Percentiles rank a stretch among this genome's conserved stretches.
Evolutionary conservation across 23 tunicate species (phyloP).

Genomic region (Styela clava): DNA sequence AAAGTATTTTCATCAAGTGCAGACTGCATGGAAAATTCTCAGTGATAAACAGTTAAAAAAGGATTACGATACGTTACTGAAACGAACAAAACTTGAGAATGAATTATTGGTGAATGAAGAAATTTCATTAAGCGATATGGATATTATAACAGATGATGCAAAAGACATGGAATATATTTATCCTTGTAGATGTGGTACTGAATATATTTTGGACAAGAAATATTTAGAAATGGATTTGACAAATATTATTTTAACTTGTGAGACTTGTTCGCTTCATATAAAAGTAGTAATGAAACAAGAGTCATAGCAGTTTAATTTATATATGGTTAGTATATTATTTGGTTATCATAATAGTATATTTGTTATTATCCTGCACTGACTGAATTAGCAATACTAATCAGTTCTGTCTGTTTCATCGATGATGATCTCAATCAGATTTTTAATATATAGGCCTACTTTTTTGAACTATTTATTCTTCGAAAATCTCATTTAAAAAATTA

Average conservation of each 20-base stretch:
- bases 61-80: background rate
- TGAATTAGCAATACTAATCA: too few species aligned
- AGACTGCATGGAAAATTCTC: conserved; percentile 27
- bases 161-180: background rate
- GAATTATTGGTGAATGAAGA: conserved; percentile 11
- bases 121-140: conserved; percentile 16
- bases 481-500: too few species aligned
- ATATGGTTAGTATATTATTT: too few species aligned
- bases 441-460: too few species aligned
- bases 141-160: background rate
- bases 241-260: conserved; percentile 11
- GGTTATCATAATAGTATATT: too few species aligned
- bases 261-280: conserved; percentile 23
- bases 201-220: conserved; percentile 2
- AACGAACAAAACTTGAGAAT: background rate
- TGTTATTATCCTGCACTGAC: too few species aligned
- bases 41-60: conserved; percentile 13
- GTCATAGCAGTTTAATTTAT: too few species aligned
- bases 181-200: conserved; percentile 19
- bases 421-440: too few species aligned
- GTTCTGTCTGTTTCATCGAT: too few species aligned
- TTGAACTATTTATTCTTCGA: too few species aligned
- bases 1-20: background rate
- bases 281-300: background rate
- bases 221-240: background rate